phyloP scores from a whole-genome alignment of 2,888 invertebrate species.

The Nipponacmea schrenckii region DNA sequence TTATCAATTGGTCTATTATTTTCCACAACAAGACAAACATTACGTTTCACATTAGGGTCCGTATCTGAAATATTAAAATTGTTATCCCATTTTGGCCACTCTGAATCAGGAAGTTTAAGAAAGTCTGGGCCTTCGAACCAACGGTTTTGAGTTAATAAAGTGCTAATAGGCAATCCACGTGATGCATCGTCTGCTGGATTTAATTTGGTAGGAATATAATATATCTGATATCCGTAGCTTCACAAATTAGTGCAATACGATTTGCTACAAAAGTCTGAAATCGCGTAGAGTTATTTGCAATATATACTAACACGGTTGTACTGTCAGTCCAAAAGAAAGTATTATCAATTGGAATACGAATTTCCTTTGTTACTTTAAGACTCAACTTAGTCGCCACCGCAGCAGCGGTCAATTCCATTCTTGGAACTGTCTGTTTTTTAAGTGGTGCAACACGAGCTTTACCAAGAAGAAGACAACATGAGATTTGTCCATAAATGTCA shows the following conservation, averaged over 20 bases:
- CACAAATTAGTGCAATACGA: conserved; percentile 4
- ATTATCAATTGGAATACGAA: background rate
- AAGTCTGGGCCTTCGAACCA: conserved; percentile 12
- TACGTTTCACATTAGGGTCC: background rate
- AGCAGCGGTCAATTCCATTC: background rate
- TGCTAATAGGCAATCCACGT: background rate
- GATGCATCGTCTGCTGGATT: conserved; percentile 7
- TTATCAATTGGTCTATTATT: background rate
- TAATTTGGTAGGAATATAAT: background rate
- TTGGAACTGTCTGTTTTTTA: conserved; percentile 15
- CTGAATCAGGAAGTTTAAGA: background rate
- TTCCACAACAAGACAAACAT: background rate
- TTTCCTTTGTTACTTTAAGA: background rate
- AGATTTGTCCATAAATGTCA: background rate
- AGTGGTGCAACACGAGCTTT: conserved; percentile 27
- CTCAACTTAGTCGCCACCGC: background rate
- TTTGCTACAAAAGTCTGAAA: conserved; percentile 18
- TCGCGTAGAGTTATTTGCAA: conserved; percentile 6
- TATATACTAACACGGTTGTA: background rate
- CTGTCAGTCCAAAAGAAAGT: background rate
- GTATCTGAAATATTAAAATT: background rate
- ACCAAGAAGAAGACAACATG: conserved; percentile 16
- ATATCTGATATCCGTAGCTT: conserved; percentile 7
- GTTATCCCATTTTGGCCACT: background rate
- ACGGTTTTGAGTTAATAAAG: background rate